phyloP scores from a whole-genome alignment of 2,797 vertebrate genomes.

The Muraenolepis orangiensis region DNA sequence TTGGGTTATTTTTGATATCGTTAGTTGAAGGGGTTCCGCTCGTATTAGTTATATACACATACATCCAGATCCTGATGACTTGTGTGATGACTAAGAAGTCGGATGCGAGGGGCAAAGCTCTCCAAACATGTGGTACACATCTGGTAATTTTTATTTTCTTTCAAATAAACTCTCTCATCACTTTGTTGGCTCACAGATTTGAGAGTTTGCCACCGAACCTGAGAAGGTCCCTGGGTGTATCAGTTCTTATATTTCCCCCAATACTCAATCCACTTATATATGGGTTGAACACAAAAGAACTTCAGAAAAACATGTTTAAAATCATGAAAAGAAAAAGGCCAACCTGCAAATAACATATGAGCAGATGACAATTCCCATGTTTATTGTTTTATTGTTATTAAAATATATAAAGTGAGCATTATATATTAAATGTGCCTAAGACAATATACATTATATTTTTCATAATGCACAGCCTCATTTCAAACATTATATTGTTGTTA shows the following conservation, averaged over 20 bases:
- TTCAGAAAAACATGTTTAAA: not conserved
- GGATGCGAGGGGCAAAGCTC: conserved; percentile 58
- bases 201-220: conserved; percentile 17
- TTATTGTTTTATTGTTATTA: not conserved
- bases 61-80: conserved; percentile 69
- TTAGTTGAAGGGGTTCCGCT: conserved; percentile 54
- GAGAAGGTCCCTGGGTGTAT: conserved; percentile 58
- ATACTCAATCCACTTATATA: conserved; percentile 71
- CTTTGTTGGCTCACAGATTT: not conserved
- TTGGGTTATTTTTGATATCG: conserved; percentile 51
- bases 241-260: conserved; percentile 66
- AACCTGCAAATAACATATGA: not conserved
- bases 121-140: conserved; percentile 69
- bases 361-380: not conserved
- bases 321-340: not conserved
- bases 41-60: conserved; percentile 70
- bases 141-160: conserved; percentile 47
- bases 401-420: not conserved
- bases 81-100: conserved; percentile 51
- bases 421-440: not conserved
- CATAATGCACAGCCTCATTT: no score
- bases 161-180: not conserved
- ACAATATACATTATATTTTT: not conserved
- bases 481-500: not conserved
- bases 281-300: conserved; percentile 61